Evolutionary conservation across 2,113 vertebrate species (phyloP), one percentile per base, ranked within the genome.

Genomic region (Embiotoca jacksoni): DNA sequence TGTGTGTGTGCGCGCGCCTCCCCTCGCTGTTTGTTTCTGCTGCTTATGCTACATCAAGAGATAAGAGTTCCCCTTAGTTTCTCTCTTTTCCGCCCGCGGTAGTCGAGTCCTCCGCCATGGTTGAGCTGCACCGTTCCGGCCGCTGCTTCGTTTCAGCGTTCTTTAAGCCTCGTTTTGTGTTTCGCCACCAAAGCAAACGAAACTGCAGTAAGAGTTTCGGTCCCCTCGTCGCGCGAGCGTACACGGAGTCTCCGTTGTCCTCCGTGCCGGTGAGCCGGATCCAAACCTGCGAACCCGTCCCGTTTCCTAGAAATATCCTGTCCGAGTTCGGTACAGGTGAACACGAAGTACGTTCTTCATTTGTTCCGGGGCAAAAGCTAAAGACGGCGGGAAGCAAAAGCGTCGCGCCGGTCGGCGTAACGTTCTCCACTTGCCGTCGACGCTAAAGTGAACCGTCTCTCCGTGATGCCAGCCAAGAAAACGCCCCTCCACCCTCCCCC

Each of bases 381-480:
- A 23, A 23, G 23, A 23, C 23, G 1, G 23, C 23, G 23, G 23
- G 23, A 23, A 23, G 23, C 23, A 23, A 23, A 23, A 23, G 23
- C 23, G 23, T 23, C 23, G 23, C 23, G 23, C 23, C 23, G 23
- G 23, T 23, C 23, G 23, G 23, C 23, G 23, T 23, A 1, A 23
- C 23, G 23, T 23, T 23, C 23, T 23, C 23, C 23, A 23, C 23
- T 23, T 23, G 23, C 23, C 23, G 23, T 23, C 23, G 23, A 23
- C 23, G 23, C 23, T 23, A 23, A 23, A 23, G 23, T 23, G 23
- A 53, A 72, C 47, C 53, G 14, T 52, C 56, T 56, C 46, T 71
- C 52, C 59, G 35, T 53, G n/a, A 58, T 68, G 75, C 72, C 41
- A 55, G 58, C 47, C 50, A 78, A 82, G 69, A 79, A 23, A 70